Percentiles rank a stretch among this genome's conserved stretches.
Evolutionary conservation across 2,888 invertebrate species (phyloP).

Genomic region (Archips crataeganus): DNA sequence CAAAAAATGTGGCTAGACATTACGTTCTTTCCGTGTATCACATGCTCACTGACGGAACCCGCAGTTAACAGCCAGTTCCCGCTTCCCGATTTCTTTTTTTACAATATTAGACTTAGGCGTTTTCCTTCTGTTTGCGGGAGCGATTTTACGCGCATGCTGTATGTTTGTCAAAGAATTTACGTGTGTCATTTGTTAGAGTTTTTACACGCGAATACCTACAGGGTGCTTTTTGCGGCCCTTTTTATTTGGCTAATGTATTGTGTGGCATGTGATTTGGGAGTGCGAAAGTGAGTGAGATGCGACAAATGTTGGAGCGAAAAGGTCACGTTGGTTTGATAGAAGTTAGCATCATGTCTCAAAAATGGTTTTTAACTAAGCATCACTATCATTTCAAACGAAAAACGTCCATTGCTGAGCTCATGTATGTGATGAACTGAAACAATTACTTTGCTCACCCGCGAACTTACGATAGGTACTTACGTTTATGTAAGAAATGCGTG

Average conservation of each 20-base stretch:
- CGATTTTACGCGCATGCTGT: conserved; percentile 29
- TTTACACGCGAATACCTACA: not conserved
- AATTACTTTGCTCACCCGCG: too few species aligned
- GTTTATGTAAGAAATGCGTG: too few species aligned
- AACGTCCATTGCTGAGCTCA: too few species aligned
- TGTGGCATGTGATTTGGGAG: not conserved
- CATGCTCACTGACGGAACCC: not conserved
- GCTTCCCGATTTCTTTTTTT: conserved; percentile 14
- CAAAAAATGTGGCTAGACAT: too few species aligned
- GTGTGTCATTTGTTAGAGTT: conserved; percentile 16
- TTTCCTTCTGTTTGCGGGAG: conserved; percentile 21
- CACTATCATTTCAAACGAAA: too few species aligned
- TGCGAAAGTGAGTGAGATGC: not conserved
- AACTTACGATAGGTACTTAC: too few species aligned
- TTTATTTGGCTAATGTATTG: conserved; percentile 15
- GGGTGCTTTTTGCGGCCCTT: not conserved
- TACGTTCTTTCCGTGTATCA: too few species aligned
- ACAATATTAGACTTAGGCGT: conserved; percentile 11
- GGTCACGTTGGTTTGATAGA: not conserved
- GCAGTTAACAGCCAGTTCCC: not conserved
- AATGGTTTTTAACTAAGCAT: too few species aligned
- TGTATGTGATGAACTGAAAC: too few species aligned
- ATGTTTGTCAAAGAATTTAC: conserved; percentile 30
- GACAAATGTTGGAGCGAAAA: not conserved
- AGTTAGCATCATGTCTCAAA: too few species aligned